Evolutionary conservation across 2,888 invertebrate species (phyloP).

Genomic region (Drosophila macrospina): DNA sequence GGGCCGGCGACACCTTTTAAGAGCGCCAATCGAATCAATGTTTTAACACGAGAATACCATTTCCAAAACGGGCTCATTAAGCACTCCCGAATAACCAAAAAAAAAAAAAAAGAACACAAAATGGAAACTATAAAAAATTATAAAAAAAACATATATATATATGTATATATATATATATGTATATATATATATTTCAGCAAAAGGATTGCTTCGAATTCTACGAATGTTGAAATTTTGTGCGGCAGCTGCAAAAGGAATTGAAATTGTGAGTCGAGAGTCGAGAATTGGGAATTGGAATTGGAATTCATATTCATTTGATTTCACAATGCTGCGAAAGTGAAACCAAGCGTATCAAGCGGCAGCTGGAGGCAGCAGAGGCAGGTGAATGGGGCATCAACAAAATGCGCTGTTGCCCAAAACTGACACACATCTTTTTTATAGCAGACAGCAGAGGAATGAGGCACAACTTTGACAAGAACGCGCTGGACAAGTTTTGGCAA

Average conservation of each 20-base stretch:
- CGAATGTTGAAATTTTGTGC: conserved; percentile 56
- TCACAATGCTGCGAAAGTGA: conserved; percentile 79
- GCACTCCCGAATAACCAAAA: conserved; percentile 61
- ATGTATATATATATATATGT: too few species aligned
- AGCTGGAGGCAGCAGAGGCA: conserved; percentile 24
- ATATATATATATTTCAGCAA: too few species aligned
- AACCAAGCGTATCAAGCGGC: conserved; percentile 45
- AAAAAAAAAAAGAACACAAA: conserved; percentile 17
- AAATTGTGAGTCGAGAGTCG: conserved; percentile 24
- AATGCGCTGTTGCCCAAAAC: conserved; percentile 42
- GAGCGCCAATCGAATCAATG: conserved; percentile 81
- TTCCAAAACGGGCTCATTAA: conserved; percentile 77
- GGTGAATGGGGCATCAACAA: conserved; percentile 32
- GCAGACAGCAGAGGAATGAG: background rate
- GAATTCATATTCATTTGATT: conserved; percentile 79
- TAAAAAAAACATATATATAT: conserved; percentile 19
- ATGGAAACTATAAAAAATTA: conserved; percentile 16
- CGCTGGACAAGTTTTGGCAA: conserved; percentile 79
- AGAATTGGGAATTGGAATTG: conserved; percentile 52
- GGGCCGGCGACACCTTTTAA: conserved; percentile 77
- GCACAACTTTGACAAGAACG: conserved; percentile 59
- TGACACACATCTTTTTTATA: conserved; percentile 51
- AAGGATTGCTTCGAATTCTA: conserved; percentile 66
- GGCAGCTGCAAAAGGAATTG: conserved; percentile 68
- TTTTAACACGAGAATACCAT: conserved; percentile 81